Conservation (phyloP, 2,113 vertebrate species). For the Beaufortia kweichowensis region DNA sequence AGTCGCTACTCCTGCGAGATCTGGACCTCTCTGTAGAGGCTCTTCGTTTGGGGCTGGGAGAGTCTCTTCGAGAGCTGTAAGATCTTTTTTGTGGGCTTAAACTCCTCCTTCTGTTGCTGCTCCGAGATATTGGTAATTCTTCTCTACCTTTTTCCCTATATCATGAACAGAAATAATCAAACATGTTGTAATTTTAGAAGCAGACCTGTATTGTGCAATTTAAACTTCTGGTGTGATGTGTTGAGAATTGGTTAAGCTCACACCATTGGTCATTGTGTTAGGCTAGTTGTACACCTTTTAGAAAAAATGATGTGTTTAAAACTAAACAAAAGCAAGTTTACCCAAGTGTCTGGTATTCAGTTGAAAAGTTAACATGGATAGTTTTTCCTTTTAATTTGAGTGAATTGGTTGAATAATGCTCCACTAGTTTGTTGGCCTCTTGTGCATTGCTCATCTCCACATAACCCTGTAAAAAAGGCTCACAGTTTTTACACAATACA, state of each 20-base stretch:
- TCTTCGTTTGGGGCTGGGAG: constrained; percentile 46
- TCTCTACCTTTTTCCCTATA: constrained; percentile 41
- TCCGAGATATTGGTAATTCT: constrained; percentile 40
- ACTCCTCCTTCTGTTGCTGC: constrained; percentile 34
- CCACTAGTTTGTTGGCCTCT: constrained; percentile 70
- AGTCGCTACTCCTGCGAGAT: constrained; percentile 6
- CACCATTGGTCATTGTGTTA: no score
- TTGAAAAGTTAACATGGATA: constrained; percentile 66
- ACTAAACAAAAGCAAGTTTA: constrained; percentile 49
- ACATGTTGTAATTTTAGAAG: no score
- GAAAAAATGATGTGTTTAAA: no score
- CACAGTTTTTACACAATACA: not conserved
- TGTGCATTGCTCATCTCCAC: constrained; percentile 66
- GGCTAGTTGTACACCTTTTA: no score
- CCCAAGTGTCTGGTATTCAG: constrained; percentile 67
- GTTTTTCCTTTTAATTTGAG: constrained; percentile 63
- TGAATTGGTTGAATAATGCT: constrained; percentile 61
- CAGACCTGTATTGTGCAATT: no score
- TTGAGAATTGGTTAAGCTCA: no score
- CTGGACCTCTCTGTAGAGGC: not conserved
- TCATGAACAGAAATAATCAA: not conserved
- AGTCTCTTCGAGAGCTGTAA: constrained; percentile 9
- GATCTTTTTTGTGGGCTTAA: constrained; percentile 24
- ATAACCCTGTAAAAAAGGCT: constrained; percentile 57
- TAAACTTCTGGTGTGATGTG: no score